These are phyloP conservation scores for Phoebastria nigripes DNA, from an alignment of 2,797 vertebrate species.

Conservation along the genomic window DNA sequence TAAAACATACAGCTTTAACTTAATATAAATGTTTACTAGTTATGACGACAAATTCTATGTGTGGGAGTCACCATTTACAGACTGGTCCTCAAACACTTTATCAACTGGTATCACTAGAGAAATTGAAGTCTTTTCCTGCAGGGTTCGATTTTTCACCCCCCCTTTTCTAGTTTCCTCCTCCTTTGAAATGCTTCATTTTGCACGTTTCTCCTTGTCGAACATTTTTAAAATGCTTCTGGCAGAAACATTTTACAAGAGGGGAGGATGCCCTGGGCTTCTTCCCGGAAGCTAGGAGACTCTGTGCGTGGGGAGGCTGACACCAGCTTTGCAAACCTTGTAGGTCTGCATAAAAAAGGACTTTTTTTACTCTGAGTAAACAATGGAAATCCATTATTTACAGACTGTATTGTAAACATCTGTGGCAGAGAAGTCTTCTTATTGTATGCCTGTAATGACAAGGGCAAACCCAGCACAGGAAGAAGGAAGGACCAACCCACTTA, in stretches of 20 bases:
- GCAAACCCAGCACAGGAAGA: conserved; percentile 35
- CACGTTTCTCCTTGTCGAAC: neutral
- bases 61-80: neutral
- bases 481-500: conserved; percentile 52
- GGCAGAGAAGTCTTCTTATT: conserved; percentile 26
- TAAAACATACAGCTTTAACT: neutral
- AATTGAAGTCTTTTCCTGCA: neutral
- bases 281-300: neutral
- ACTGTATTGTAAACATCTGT: conserved; percentile 52
- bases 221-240: neutral
- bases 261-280: neutral
- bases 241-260: conserved; percentile 13
- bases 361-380: conserved; percentile 49
- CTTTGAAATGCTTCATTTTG: neutral
- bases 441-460: conserved; percentile 21
- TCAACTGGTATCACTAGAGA: neutral
- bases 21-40: neutral
- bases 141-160: neutral
- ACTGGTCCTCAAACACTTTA: neutral
- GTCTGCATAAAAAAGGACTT: neutral
- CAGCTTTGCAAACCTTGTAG: conserved; percentile 7
- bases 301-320: neutral
- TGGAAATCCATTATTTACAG: conserved; percentile 54
- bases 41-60: neutral
- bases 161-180: neutral